Percentiles rank a stretch among this genome's conserved stretches.
These are phyloP conservation scores for Griposia aprilina DNA, from an alignment of 2,888 invertebrate species.

Conservation along the genomic window DNA sequence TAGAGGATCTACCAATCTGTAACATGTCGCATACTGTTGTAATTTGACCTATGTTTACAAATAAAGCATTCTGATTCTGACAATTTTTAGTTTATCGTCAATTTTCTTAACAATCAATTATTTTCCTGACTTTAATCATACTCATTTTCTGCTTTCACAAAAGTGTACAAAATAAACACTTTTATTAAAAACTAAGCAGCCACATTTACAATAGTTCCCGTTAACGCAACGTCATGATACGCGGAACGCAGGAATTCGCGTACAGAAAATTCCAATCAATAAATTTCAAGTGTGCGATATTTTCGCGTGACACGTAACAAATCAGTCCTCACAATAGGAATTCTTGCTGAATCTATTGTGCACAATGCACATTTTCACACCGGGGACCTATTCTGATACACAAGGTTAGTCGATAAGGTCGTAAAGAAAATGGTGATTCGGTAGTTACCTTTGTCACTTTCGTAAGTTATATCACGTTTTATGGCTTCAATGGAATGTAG, in stretches of 20 bases:
- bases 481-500: conserved; percentile 33
- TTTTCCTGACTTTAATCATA: background rate
- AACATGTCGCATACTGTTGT: too few species aligned
- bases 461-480: conserved; percentile 59
- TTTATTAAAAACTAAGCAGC: background rate
- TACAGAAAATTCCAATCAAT: conserved; percentile 59
- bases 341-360: conserved; percentile 70
- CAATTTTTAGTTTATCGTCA: background rate
- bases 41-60: too few species aligned
- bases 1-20: too few species aligned
- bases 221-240: conserved; percentile 44
- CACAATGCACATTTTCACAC: conserved; percentile 68
- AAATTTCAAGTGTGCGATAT: conserved; percentile 68
- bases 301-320: conserved; percentile 70
- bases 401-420: conserved; percentile 58
- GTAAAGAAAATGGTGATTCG: conserved; percentile 60
- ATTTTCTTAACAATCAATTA: background rate
- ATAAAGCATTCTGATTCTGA: too few species aligned
- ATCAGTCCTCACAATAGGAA: conserved; percentile 73
- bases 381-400: conserved; percentile 39
- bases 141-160: background rate
- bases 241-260: conserved; percentile 16
- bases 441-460: conserved; percentile 53
- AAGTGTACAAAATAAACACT: background rate
- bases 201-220: conserved; percentile 57